Evolutionary conservation across 2,888 invertebrate species (phyloP).

Genomic region (Anarsia innoxiella): DNA sequence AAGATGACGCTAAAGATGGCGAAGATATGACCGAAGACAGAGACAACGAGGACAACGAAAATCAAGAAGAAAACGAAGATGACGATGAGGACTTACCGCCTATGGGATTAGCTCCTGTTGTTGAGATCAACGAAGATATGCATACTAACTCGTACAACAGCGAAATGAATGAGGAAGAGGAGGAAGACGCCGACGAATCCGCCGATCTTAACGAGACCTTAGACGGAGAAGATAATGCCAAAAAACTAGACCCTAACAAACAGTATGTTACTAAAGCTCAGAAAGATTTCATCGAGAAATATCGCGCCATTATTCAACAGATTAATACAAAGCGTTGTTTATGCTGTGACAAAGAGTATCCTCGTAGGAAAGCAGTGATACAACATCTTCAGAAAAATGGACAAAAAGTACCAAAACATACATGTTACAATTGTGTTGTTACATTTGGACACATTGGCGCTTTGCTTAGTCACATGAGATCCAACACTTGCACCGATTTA

Average conservation of each 20-base stretch:
- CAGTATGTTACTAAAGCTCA: slow-evolving; percentile 60
- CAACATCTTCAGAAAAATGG: slow-evolving; percentile 73
- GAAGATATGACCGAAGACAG: slow-evolving; percentile 27
- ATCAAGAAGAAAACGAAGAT: slow-evolving; percentile 40
- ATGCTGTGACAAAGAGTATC: slow-evolving; percentile 64
- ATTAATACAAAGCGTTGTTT: slow-evolving; percentile 67
- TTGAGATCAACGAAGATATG: slow-evolving; percentile 67
- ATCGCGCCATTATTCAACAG: slow-evolving; percentile 64
- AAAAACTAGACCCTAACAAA: slow-evolving; percentile 55
- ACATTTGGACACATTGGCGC: slow-evolving; percentile 73
- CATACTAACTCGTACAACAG: slow-evolving; percentile 50
- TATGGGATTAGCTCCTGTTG: slow-evolving; percentile 48
- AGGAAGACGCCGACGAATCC: slow-evolving; percentile 41
- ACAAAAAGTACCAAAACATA: slow-evolving; percentile 75
- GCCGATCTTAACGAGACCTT: slow-evolving; percentile 41
- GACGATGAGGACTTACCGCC: slow-evolving; percentile 55
- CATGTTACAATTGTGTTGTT: slow-evolving; percentile 77
- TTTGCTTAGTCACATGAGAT: slow-evolving; percentile 67
- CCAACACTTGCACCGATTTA: slow-evolving; percentile 63
- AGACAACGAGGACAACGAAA: slow-evolving; percentile 36
- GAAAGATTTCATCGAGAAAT: slow-evolving; percentile 60
- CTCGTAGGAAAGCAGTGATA: slow-evolving; percentile 68
- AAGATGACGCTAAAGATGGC: slow-evolving; percentile 26
- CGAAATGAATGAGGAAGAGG: slow-evolving; percentile 48
- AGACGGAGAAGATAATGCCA: slow-evolving; percentile 33